Base-by-base conservation (phyloP, 2,888 invertebrate species). In the Geophilus truncorum region DNA sequence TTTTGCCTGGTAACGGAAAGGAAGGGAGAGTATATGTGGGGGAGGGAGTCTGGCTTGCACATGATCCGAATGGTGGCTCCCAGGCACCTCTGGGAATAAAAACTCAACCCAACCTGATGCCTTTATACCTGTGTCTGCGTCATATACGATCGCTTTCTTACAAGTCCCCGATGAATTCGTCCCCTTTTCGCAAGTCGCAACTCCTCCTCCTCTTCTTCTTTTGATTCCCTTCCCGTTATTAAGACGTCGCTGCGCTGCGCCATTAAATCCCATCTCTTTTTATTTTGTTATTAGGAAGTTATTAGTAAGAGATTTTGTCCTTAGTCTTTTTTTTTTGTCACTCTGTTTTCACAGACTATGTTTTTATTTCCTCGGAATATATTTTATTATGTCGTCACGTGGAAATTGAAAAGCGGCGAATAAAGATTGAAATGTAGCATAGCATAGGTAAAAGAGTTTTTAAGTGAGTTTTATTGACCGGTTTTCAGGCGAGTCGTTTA, bases 81-180 rank as follows among this genome's bases (percentile, higher is more conserved):
- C 70, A n/a, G 70, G 70, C 28, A 15, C 70, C 70, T 70, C 6
- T 70, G 70, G 70, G 70, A 70, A 70, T 70, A 28, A 70, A 70
- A 70, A 25, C 70, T n/a, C 28, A 25, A 70, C 70, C 70, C 70
- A 70, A 70, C 70, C 70, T 70, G 70, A 70, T 70, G 70, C 70
- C 70, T 70, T 70, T 70, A 70, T 70, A 70, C 70, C 70, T 70
- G 70, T 70, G 70, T 70, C 70, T 70, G 70, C 70, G 70, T 70
- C 70, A 28, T 70, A 70, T 70, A 70, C 70, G 70, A 70, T 70
- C 70, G 70, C 70, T 70, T 70, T 70, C 70, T 28, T 45, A 70
- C 70, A 70, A 70, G 70, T 70, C 70, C 70, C 70, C n/a, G 28
- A 70, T 70, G 70, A 70, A 70, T 70, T 70, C 15, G 28, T 70